Conservation (phyloP, 1,140 invertebrate genomes). For the Drosophila tropicalis region DNA sequence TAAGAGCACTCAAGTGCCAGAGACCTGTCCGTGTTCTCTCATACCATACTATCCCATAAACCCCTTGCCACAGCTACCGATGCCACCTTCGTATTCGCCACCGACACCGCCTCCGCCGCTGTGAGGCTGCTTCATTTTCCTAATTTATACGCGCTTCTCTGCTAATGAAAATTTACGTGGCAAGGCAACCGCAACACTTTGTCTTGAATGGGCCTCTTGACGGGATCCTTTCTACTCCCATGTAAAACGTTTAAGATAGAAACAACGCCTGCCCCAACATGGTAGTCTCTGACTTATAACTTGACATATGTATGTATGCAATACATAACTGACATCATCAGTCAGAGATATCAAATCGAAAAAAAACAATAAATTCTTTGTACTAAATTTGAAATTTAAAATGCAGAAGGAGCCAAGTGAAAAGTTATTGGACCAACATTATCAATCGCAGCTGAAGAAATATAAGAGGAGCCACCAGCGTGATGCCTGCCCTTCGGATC, state of each 20-base stretch:
- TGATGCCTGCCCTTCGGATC: slow-evolving; percentile 36
- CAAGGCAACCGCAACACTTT: slow-evolving; percentile 63
- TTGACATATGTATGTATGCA: neutral
- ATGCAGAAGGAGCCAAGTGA: slow-evolving; percentile 46
- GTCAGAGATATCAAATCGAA: slow-evolving; percentile 12
- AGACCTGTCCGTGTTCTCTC: neutral
- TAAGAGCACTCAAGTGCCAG: slow-evolving; percentile 55
- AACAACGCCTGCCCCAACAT: neutral
- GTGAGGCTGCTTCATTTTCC: slow-evolving; percentile 74
- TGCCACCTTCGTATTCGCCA: too few relatives aligned
- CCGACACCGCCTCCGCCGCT: too few relatives aligned
- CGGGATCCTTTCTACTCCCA: slow-evolving; percentile 7
- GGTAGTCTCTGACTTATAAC: neutral
- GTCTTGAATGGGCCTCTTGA: slow-evolving; percentile 36
- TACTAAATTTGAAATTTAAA: neutral
- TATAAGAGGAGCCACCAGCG: neutral
- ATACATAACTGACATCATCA: slow-evolving; percentile 11
- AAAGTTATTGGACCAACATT: slow-evolving; percentile 48
- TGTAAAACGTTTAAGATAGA: neutral
- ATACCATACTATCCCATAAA: neutral
- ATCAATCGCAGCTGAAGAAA: slow-evolving; percentile 22
- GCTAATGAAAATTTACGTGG: slow-evolving; percentile 80
- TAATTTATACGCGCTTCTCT: slow-evolving; percentile 76
- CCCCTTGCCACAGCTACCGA: slow-evolving; percentile 25
- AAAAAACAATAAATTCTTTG: slow-evolving; percentile 1